Evolutionary conservation across 2,888 invertebrate species (phyloP).

Genomic region (Capitulum mitella): DNA sequence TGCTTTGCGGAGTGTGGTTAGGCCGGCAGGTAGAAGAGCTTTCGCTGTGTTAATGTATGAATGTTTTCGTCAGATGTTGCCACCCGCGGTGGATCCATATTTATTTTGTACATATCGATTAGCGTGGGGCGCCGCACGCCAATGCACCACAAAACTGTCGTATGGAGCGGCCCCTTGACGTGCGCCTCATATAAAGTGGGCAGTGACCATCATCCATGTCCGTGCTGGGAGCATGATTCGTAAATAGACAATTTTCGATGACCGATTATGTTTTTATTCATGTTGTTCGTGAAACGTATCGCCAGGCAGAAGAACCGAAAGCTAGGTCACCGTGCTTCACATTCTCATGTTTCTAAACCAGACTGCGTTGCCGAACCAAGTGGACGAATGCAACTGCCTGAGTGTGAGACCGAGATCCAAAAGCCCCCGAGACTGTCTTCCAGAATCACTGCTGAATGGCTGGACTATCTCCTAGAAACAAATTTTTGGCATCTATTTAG

Average conservation of each 20-base stretch:
- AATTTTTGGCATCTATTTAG: too few species aligned
- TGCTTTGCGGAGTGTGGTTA: not conserved
- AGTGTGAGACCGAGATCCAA: too few species aligned
- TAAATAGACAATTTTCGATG: not conserved
- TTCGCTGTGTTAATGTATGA: not conserved
- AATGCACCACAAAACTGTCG: not conserved
- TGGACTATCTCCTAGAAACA: too few species aligned
- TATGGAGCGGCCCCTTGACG: not conserved
- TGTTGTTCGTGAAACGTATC: too few species aligned
- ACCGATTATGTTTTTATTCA: too few species aligned
- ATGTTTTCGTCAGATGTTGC: not conserved
- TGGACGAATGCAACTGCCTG: too few species aligned
- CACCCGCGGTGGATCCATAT: not conserved
- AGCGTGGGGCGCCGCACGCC: not conserved
- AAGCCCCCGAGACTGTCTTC: too few species aligned
- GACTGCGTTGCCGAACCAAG: too few species aligned
- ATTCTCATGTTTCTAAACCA: too few species aligned
- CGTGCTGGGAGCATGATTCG: not conserved
- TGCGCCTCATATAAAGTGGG: not conserved
- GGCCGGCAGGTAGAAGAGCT: not conserved
- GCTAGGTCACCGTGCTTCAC: too few species aligned
- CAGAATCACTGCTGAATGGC: too few species aligned
- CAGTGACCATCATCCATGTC: not conserved
- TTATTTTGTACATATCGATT: slow-evolving; percentile 24
- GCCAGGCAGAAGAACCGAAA: too few species aligned